Conservation (phyloP, 2,113 vertebrate genomes). For the Blennius ocellaris region DNA sequence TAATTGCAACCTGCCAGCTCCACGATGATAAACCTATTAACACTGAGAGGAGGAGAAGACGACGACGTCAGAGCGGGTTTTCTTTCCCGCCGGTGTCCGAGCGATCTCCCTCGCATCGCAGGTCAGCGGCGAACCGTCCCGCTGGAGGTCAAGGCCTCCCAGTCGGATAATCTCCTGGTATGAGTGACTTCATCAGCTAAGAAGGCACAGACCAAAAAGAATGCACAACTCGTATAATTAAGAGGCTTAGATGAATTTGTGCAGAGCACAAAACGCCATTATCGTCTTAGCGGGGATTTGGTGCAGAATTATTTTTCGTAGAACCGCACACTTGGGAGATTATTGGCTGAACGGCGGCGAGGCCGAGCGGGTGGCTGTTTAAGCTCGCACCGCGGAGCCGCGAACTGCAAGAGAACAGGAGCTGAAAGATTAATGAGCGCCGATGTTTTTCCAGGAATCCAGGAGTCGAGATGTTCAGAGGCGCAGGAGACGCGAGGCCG, state of each 20-base stretch:
- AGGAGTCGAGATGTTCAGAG: no score
- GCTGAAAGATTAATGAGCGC: constrained; percentile 52
- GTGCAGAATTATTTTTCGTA: constrained; percentile 59
- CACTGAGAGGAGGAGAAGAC: no score
- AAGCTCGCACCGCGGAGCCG: constrained; percentile 14
- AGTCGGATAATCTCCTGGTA: constrained; percentile 69
- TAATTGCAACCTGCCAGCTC: no score
- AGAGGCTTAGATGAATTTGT: constrained; percentile 71
- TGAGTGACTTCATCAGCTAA: constrained; percentile 78
- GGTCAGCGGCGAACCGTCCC: constrained; percentile 47
- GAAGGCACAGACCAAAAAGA: constrained; percentile 60
- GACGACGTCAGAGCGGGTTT: no score
- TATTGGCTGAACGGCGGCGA: constrained; percentile 2
- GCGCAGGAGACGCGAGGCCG: no score
- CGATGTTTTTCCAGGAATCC: constrained; percentile 50
- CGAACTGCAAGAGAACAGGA: constrained; percentile 10
- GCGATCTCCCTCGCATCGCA: constrained; percentile 24
- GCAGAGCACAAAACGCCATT: constrained; percentile 66
- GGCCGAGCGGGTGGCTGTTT: background rate
- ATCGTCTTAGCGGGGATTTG: constrained; percentile 68
- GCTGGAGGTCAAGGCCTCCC: constrained; percentile 61
- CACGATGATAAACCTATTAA: no score
- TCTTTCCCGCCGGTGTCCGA: no score
- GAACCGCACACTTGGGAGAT: constrained; percentile 52
- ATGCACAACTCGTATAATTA: constrained; percentile 71